These are phyloP conservation scores for Sebastes variabilis DNA, from an alignment of 2,797 vertebrate species.

Conservation along the genomic window DNA sequence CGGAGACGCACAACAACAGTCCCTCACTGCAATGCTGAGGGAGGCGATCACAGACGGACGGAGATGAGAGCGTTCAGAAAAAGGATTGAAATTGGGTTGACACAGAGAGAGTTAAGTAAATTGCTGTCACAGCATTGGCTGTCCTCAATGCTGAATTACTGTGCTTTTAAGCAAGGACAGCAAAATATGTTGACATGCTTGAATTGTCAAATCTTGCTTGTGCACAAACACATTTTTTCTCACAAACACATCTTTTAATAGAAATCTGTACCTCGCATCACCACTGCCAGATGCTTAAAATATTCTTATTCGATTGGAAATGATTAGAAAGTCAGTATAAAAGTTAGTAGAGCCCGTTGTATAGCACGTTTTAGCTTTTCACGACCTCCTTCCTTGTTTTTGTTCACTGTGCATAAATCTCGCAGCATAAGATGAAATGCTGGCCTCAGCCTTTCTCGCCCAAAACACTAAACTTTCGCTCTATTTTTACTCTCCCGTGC, in stretches of 20 bases:
- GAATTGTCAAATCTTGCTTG: constrained; percentile 8
- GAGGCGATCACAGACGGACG: constrained; percentile 1
- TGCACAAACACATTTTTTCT: not conserved
- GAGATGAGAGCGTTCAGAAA: not conserved
- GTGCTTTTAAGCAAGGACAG: not conserved
- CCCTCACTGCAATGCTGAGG: constrained; percentile 1
- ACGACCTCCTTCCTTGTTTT: constrained; percentile 24
- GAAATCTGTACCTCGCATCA: not conserved
- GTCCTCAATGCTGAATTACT: not conserved
- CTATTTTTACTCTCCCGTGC: constrained; percentile 54
- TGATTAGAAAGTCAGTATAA: not conserved
- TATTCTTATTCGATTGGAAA: not conserved
- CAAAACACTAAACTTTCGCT: constrained; percentile 52
- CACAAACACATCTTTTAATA: not conserved
- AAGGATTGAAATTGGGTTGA: constrained; percentile 1
- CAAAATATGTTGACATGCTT: constrained; percentile 1
- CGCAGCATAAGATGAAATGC: constrained; percentile 35
- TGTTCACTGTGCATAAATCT: constrained; percentile 37
- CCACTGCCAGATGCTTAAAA: not conserved
- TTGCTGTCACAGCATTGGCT: constrained; percentile 22
- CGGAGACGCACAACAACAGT: constrained; percentile 48
- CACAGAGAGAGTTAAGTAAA: constrained; percentile 6
- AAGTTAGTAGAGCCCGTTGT: not conserved
- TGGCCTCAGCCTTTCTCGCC: constrained; percentile 36
- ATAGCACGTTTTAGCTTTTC: constrained; percentile 1